Evolutionary conservation across 2,888 invertebrate genomes (phyloP), one percentile per base, ranked within the genome.

Genomic region (Chesias legatella): DNA sequence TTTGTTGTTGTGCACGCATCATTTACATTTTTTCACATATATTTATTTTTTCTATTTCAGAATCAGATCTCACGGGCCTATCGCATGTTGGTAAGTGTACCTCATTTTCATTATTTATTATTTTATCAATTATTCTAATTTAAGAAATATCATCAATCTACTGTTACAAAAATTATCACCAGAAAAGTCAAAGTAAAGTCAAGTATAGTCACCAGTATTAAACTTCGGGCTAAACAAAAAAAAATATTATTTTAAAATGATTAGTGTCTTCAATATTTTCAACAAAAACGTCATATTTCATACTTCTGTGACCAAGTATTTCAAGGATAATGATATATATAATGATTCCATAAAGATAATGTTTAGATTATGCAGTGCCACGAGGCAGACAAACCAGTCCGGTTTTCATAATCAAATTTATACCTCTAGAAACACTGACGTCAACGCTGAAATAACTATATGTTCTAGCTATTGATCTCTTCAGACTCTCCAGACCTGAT

Each of bases 81-180:
- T 90, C 90, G 65, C 91, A 91, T 83, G 88, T 91, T 78, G 91
- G 91, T 91, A 83, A 91, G 91, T 90, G 58, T 38, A 57, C 43
- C 60, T 53, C 13, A 31, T 53, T 46, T 17, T 3, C 45, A 38
- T 49, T 41, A 35, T 27, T 25, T 33, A 40, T 51, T 49, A 55
- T 54, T 28, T 27, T 13, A 33, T 5, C 40, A 35, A 42, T 47
- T n/a, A n/a, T n/a, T n/a, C n/a, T n/a, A n/a, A n/a, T n/a, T n/a
- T n/a, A n/a, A n/a, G n/a, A n/a, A n/a, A n/a, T n/a, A n/a, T n/a
- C n/a, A n/a, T n/a, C n/a, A n/a, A n/a, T n/a, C n/a, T n/a, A n/a
- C n/a, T n/a, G n/a, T n/a, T n/a, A n/a, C n/a, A n/a, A n/a, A n/a
- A n/a, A n/a, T n/a, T n/a, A n/a, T n/a, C n/a, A n/a, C n/a, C n/a